Conservation (phyloP, 2,888 invertebrate species). For the Apomyelois bistriatella region DNA sequence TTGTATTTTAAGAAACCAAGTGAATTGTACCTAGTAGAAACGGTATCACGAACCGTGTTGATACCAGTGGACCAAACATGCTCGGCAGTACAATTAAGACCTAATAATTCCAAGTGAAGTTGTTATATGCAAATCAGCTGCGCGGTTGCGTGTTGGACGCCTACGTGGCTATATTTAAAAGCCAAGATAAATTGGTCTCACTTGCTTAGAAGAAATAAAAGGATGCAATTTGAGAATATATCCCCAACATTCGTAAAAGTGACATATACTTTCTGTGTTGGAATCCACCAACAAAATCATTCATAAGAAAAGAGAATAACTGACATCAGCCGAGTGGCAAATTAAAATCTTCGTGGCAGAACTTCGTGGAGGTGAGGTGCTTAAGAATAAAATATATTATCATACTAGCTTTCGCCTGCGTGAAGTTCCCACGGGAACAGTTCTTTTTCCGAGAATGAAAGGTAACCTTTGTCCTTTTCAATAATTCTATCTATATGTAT, state of each 20-base stretch:
- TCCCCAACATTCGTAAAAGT: not conserved
- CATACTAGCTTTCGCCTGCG: too few species aligned
- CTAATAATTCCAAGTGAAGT: slow-evolving; percentile 72
- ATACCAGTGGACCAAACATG: slow-evolving; percentile 54
- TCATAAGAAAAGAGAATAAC: too few species aligned
- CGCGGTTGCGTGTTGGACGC: slow-evolving; percentile 70
- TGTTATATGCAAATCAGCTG: slow-evolving; percentile 76
- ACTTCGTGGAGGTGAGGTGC: too few species aligned
- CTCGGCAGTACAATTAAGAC: slow-evolving; percentile 74
- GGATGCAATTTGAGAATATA: not conserved
- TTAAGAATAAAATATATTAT: too few species aligned
- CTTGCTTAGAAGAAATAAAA: slow-evolving; percentile 27
- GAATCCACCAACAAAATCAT: too few species aligned
- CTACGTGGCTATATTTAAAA: slow-evolving; percentile 60
- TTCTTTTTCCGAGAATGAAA: too few species aligned
- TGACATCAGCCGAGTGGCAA: too few species aligned
- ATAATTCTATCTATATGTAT: too few species aligned
- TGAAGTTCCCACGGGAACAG: too few species aligned
- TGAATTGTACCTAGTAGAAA: slow-evolving; percentile 30
- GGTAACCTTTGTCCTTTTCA: too few species aligned
- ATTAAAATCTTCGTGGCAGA: too few species aligned
- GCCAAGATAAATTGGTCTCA: slow-evolving; percentile 39
- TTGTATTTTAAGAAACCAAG: not conserved
- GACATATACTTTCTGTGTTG: too few species aligned
- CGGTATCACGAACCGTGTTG: slow-evolving; percentile 56